These are phyloP conservation scores for Pantala flavescens DNA, from an alignment of 1,140 invertebrate genomes.

Conservation along the genomic window DNA sequence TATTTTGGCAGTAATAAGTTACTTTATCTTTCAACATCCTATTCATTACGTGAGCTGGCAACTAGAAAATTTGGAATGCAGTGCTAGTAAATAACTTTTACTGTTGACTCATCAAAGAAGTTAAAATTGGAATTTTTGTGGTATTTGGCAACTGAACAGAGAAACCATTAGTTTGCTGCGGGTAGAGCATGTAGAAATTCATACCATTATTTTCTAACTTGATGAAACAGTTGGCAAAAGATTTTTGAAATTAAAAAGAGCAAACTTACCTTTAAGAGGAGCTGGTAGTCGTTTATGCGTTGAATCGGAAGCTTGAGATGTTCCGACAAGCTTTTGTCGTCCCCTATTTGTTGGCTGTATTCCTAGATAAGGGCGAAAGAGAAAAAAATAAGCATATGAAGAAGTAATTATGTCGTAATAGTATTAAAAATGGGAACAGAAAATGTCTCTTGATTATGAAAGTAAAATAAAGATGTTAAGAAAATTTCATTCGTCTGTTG, in stretches of 20 bases:
- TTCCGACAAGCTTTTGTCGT: slow-evolving; percentile 79
- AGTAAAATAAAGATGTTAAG: no score
- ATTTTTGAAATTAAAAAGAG: background rate
- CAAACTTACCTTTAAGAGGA: slow-evolving; percentile 75
- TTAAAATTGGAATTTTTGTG: background rate
- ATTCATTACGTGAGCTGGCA: background rate
- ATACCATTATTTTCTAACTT: background rate
- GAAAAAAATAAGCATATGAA: no score
- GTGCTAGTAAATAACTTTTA: background rate
- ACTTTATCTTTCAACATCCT: background rate
- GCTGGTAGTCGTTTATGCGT: slow-evolving; percentile 93
- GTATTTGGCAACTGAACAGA: background rate
- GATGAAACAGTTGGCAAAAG: background rate
- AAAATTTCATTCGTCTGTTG: no score
- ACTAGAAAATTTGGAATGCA: background rate
- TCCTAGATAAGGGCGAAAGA: slow-evolving; percentile 47
- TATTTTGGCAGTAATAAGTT: no score
- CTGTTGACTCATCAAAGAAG: background rate
- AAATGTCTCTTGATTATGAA: no score
- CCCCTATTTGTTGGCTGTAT: slow-evolving; percentile 69
- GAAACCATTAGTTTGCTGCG: background rate
- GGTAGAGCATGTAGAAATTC: background rate
- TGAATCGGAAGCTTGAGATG: slow-evolving; percentile 89
- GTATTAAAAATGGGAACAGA: no score
- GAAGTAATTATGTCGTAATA: no score